phyloP scores from a whole-genome alignment of 2,113 vertebrate genomes.

The Rhabdornis inornatus region DNA sequence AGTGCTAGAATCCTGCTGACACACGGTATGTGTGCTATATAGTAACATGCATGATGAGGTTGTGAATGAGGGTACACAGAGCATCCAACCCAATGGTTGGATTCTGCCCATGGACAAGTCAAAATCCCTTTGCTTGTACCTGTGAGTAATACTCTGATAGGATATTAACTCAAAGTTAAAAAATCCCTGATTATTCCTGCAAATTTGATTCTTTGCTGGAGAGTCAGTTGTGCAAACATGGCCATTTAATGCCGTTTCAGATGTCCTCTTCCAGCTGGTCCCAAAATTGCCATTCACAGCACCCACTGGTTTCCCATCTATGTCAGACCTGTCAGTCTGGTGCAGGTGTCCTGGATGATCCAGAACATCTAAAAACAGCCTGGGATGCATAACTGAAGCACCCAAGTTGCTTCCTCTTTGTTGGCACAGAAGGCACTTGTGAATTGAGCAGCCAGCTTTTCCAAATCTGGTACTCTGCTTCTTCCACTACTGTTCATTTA shows the following conservation, averaged over 20 bases:
- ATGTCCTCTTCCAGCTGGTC: neutral
- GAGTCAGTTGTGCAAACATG: neutral
- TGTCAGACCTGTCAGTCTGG: neutral
- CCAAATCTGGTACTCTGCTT: neutral
- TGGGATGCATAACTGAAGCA: neutral
- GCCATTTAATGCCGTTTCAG: neutral
- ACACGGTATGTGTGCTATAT: neutral
- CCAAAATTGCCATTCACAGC: neutral
- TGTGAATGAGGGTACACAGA: neutral
- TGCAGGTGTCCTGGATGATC: accelerated
- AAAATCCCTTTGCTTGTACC: neutral
- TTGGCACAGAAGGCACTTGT: accelerated
- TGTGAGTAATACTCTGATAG: neutral
- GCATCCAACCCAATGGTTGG: accelerated
- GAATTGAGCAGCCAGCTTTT: neutral
- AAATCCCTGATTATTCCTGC: neutral
- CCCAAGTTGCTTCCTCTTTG: neutral
- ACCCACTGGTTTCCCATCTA: neutral
- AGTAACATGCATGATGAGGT: accelerated
- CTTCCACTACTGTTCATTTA: neutral
- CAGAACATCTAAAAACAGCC: neutral
- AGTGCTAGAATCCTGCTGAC: constrained; percentile 30
- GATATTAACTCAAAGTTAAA: neutral
- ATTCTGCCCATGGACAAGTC: neutral
- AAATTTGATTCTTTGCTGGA: neutral